Evolutionary conservation across 2,888 invertebrate genomes (phyloP), one percentile per base, ranked within the genome.

Genomic region (Blera fallax): DNA sequence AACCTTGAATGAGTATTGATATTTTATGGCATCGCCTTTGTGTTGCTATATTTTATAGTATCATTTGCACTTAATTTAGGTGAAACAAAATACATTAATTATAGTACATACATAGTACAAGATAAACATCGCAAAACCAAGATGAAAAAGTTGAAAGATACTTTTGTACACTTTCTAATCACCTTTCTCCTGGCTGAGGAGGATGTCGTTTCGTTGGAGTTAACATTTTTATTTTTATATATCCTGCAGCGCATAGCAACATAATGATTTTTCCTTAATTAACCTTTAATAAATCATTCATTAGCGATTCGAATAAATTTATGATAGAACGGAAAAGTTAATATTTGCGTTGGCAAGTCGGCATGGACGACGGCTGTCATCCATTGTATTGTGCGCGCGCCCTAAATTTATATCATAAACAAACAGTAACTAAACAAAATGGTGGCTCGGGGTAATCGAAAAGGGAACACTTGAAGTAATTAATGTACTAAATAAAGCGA

Each of bases 31-130:
- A 56, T 10, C 29, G 64, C 43, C 43, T 54, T 76, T 82, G 54
- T 40, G 48, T 40, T 62, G 4, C 32, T 24, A 21, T 24, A 21
- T 37, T 37, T 37, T 34, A 32, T 21, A 21, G 32, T 32, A 70
- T 70, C 50, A 43, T 69, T 73, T 78, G 67, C 78, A 79, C 73
- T 79, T 64, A 73, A 84, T 84, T 84, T 64, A 69, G 83, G 60
- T 73, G 73, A 78, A 83, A 83, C 70, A 77, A 77, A n/a, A 82
- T 58, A 58, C 69, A 81, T 69, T 81, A 69, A 81, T 81, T 81
- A 58, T 62, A 56, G 40, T 40, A 40, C 27, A 54, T 8, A n/a
- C n/a, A 29, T 18, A 45, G 40, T 77, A 48, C 24, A 34, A 40
- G 27, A 60, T 21, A 67, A 14, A 2, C 14, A 32, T 50, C 27